Evolutionary conservation across 2,888 invertebrate genomes (phyloP).

Genomic region (Drosophila atroscutellata): DNA sequence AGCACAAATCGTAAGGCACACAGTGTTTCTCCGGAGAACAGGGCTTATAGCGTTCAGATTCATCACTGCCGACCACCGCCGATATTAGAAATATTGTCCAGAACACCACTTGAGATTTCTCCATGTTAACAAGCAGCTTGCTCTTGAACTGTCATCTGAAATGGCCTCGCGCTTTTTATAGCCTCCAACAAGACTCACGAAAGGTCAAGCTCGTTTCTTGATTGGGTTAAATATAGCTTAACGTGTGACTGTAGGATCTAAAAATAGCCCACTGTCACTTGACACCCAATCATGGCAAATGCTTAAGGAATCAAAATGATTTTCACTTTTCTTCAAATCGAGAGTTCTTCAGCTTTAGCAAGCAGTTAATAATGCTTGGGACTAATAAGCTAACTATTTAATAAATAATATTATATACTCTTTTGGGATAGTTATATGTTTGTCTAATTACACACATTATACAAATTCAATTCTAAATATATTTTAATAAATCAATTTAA

Average conservation of each 20-base stretch:
- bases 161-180: conserved; percentile 44
- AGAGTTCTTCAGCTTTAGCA: not conserved
- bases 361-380: not conserved
- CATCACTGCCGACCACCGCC: not conserved
- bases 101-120: not conserved
- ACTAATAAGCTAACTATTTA: too few relatives aligned
- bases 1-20: conserved; percentile 59
- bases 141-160: conserved; percentile 46
- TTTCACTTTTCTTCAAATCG: not conserved
- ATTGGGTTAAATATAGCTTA: conserved; percentile 61
- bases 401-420: not conserved
- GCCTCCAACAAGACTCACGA: conserved; percentile 18
- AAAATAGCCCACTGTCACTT: conserved; percentile 44
- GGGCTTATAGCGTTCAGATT: conserved; percentile 11
- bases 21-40: conserved; percentile 53
- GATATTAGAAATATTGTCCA: not conserved
- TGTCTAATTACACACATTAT: not conserved
- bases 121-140: conserved; percentile 25
- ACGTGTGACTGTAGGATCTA: conserved; percentile 34
- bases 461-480: not conserved
- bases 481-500: not conserved
- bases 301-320: conserved; percentile 2
- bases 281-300: conserved; percentile 21
- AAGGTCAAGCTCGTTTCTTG: conserved; percentile 18
- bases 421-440: not conserved